A percentile compares a stretch with the other conserved stretches of the same genome.
Conservation (phyloP, 1,140 invertebrate genomes). For the Paraescarpia echinospica region DNA sequence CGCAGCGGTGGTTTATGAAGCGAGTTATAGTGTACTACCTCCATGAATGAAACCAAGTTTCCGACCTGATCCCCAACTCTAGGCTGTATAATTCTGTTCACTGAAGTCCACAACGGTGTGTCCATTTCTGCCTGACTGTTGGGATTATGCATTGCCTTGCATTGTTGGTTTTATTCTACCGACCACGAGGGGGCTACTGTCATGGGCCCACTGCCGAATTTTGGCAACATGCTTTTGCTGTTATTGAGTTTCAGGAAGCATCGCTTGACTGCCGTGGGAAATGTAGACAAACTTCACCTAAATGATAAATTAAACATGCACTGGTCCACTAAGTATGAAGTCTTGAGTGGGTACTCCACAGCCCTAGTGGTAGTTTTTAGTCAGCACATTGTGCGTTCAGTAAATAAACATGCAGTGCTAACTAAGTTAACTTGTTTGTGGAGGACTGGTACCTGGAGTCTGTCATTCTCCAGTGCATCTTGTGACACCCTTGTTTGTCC, state of each 20-base stretch:
- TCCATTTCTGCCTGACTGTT: not conserved
- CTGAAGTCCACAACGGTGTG: not conserved
- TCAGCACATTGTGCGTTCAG: not conserved
- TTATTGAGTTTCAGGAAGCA: not conserved
- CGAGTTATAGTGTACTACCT: not conserved
- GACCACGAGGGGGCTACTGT: not conserved
- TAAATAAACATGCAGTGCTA: not conserved
- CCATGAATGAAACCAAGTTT: not conserved
- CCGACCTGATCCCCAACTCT: not conserved
- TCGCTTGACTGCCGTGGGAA: not conserved
- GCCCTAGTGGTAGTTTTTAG: not conserved
- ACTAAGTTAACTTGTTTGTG: not conserved
- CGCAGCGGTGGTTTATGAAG: not conserved
- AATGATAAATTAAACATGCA: not conserved
- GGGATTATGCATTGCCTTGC: not conserved
- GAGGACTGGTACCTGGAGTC: not conserved
- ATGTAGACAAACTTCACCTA: not conserved
- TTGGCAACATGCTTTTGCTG: not conserved
- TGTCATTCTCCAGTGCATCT: not conserved
- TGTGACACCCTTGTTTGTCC: not conserved
- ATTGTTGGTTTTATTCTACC: not conserved
- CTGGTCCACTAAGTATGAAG: not conserved
- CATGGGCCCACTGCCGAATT: not conserved
- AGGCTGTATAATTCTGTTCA: not conserved
- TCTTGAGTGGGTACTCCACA: not conserved